Conservation (phyloP, 2,113 vertebrate species). For the Ammodytes marinus region DNA sequence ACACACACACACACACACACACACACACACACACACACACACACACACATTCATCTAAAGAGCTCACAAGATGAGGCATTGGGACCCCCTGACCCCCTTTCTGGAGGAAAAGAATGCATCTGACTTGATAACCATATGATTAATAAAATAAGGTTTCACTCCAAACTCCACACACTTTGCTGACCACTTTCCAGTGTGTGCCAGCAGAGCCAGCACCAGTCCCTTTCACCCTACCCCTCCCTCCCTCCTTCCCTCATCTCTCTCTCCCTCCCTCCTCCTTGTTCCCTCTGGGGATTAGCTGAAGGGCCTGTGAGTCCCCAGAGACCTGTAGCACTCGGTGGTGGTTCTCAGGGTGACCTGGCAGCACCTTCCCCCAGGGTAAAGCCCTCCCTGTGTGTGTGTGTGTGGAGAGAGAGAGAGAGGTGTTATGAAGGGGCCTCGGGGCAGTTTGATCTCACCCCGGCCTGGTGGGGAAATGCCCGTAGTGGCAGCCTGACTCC, state of each 20-base stretch:
- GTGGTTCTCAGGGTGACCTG: slow-evolving; percentile 72
- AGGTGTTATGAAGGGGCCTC: slow-evolving; percentile 65
- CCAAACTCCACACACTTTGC: slow-evolving; percentile 5
- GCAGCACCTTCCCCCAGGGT: slow-evolving; percentile 49
- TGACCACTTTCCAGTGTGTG: slow-evolving; percentile 48
- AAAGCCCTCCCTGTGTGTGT: slow-evolving; percentile 28
- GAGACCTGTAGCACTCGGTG: slow-evolving; percentile 42
- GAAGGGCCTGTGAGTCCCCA: slow-evolving; percentile 59
- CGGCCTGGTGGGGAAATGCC: slow-evolving; percentile 65
- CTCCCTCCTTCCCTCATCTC: background rate
- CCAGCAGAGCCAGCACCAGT: slow-evolving; percentile 5
- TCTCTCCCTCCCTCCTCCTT: slow-evolving; percentile 12
- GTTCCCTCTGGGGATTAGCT: slow-evolving; percentile 55
- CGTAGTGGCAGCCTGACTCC: slow-evolving; percentile 30
- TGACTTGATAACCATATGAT: background rate
- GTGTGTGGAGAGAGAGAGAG: background rate
- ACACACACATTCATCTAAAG: background rate
- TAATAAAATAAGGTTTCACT: slow-evolving; percentile 7
- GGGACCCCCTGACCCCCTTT: background rate
- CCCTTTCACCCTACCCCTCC: slow-evolving; percentile 13
- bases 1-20: no score
- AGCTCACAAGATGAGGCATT: no score
- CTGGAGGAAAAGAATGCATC: background rate
- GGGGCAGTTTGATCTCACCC: slow-evolving; percentile 62
- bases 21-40: no score